Percentiles rank a stretch among this genome's conserved stretches.
phyloP scores from a whole-genome alignment of 2,113 vertebrate genomes.

The Alligator mississippiensis region DNA sequence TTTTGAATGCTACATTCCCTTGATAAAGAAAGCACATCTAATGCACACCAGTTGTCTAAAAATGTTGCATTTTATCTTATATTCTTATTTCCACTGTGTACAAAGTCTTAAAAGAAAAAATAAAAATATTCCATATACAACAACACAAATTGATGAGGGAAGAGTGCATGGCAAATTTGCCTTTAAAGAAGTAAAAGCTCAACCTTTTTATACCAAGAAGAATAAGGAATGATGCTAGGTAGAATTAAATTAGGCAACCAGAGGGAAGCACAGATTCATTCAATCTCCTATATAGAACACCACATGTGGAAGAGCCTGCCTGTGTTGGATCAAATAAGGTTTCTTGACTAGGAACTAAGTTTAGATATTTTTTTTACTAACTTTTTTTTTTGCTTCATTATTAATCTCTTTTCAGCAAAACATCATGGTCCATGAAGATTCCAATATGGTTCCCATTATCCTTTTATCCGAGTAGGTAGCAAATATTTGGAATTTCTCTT shows the following conservation, averaged over 20 bases:
- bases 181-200: background rate
- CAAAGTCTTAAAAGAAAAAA: background rate
- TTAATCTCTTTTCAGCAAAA: background rate
- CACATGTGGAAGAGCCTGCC: background rate
- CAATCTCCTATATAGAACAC: background rate
- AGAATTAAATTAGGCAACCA: slow-evolving; percentile 30
- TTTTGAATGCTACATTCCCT: background rate
- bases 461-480: background rate
- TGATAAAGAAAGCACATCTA: background rate
- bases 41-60: background rate
- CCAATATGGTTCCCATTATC: background rate
- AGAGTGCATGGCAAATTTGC: background rate
- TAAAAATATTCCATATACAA: background rate
- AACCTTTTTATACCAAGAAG: background rate
- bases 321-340: background rate
- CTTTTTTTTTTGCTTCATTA: background rate
- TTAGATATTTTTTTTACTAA: background rate
- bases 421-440: background rate
- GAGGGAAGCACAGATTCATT: background rate
- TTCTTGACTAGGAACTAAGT: background rate
- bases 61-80: background rate
- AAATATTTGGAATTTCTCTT: background rate
- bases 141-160: background rate
- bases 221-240: background rate
- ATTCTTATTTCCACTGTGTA: background rate